Percentiles rank a stretch among this genome's conserved stretches.
These are phyloP conservation scores for Austrolebias charrua DNA, from an alignment of 2,797 vertebrate species.

Conservation along the genomic window DNA sequence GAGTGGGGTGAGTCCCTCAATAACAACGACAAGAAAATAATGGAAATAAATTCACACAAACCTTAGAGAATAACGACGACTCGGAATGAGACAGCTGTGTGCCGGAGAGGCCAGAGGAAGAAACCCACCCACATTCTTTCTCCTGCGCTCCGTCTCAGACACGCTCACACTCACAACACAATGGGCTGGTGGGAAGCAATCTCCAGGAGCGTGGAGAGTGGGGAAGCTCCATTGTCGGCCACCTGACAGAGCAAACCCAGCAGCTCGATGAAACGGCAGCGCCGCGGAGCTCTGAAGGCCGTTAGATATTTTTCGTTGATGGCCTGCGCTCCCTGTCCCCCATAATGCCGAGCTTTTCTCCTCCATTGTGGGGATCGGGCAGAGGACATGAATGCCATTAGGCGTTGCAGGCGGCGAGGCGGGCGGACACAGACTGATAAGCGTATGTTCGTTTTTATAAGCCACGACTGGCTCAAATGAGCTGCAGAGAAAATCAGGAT, in stretches of 20 bases:
- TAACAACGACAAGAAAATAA: slow-evolving; percentile 54
- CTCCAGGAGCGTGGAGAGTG: slow-evolving; percentile 47
- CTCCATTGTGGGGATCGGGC: slow-evolving; percentile 58
- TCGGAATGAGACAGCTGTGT: slow-evolving; percentile 37
- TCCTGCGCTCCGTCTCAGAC: slow-evolving; percentile 6
- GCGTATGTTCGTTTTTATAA: slow-evolving; percentile 58
- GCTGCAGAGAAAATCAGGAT: slow-evolving; percentile 57
- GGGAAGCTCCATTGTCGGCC: slow-evolving; percentile 42
- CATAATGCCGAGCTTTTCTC: slow-evolving; percentile 48
- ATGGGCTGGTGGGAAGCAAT: slow-evolving; percentile 43
- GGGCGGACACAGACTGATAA: slow-evolving; percentile 54
- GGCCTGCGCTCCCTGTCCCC: slow-evolving; percentile 51
- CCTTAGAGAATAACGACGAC: slow-evolving; percentile 51
- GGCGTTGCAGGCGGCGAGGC: slow-evolving; percentile 40
- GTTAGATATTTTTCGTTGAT: slow-evolving; percentile 72
- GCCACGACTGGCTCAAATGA: slow-evolving; percentile 55
- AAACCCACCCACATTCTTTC: slow-evolving; percentile 33
- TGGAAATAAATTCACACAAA: slow-evolving; percentile 56
- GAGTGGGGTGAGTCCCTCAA: slow-evolving; percentile 43
- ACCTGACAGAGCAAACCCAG: slow-evolving; percentile 54
- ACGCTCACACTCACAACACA: slow-evolving; percentile 18
- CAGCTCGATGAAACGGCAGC: slow-evolving; percentile 61
- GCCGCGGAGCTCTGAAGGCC: slow-evolving; percentile 62
- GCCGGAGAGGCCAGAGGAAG: slow-evolving; percentile 34
- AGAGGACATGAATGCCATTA: slow-evolving; percentile 70